Conservation (phyloP, 2,113 vertebrate species). For the crab-eating macaque (Macaca fascicularis) region DNA sequence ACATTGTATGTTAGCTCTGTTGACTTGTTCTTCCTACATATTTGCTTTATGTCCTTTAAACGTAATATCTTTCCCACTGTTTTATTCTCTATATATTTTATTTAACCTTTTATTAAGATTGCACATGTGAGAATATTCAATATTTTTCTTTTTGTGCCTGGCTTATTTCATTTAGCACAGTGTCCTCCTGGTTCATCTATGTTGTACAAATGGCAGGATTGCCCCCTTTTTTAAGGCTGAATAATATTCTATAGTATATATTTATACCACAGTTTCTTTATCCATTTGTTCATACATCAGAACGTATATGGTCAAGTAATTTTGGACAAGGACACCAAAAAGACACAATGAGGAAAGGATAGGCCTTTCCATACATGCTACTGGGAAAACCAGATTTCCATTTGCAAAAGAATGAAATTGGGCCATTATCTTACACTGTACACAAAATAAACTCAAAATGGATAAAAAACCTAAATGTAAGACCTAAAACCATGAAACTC, state of each 20-base stretch:
- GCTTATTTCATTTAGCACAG: neutral
- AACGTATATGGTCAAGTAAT: neutral
- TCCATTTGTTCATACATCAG: neutral
- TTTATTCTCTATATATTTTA: neutral
- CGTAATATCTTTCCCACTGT: neutral
- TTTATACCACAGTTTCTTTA: neutral
- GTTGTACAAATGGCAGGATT: neutral
- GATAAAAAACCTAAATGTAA: neutral
- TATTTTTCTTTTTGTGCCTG: neutral
- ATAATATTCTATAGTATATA: neutral
- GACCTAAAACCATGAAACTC: neutral
- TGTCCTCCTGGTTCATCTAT: neutral
- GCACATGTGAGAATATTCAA: neutral
- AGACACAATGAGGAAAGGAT: neutral
- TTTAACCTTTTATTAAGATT: neutral
- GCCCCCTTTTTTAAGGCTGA: neutral
- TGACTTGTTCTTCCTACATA: neutral
- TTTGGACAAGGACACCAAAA: neutral
- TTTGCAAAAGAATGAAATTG: neutral
- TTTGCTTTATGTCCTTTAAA: neutral
- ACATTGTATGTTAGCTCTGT: neutral
- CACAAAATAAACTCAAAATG: neutral
- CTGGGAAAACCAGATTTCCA: neutral
- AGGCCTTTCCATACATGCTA: neutral
- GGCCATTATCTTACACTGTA: neutral